Percentiles rank a stretch among this genome's conserved stretches.
Evolutionary conservation across 2,888 invertebrate species (phyloP).

Genomic region (Copidosoma aretas): DNA sequence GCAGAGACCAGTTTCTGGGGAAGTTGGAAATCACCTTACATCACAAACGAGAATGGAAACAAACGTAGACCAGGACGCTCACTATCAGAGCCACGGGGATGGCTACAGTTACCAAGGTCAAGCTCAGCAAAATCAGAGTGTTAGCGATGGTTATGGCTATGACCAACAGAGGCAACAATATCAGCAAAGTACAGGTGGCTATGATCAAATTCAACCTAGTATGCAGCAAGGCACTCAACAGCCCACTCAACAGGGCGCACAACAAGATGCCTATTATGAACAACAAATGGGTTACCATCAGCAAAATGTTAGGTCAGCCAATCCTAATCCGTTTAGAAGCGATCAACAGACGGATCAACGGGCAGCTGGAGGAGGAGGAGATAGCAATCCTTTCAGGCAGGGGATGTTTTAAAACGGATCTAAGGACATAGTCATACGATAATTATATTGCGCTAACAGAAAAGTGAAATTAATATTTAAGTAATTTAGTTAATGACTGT

Average conservation of each 20-base stretch:
- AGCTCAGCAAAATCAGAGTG: slow-evolving; percentile 55
- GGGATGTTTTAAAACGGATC: slow-evolving; percentile 66
- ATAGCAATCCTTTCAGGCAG: slow-evolving; percentile 83
- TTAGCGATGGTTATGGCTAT: slow-evolving; percentile 52
- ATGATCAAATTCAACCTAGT: slow-evolving; percentile 56
- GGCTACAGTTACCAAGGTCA: slow-evolving; percentile 58
- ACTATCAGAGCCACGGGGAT: slow-evolving; percentile 63
- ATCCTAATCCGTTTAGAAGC: slow-evolving; percentile 64
- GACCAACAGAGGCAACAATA: slow-evolving; percentile 55
- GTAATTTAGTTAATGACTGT: slow-evolving; percentile 41
- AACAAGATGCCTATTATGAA: slow-evolving; percentile 41
- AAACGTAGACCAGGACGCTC: slow-evolving; percentile 61
- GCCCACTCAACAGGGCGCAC: slow-evolving; percentile 41
- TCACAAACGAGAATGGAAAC: slow-evolving; percentile 57
- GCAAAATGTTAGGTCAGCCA: slow-evolving; percentile 38
- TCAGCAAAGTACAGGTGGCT: slow-evolving; percentile 61
- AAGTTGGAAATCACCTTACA: slow-evolving; percentile 77
- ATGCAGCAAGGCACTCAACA: slow-evolving; percentile 35
- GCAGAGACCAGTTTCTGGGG: slow-evolving; percentile 78
- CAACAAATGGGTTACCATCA: slow-evolving; percentile 46
- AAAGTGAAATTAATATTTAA: slow-evolving; percentile 26
- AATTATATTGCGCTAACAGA: slow-evolving; percentile 3
- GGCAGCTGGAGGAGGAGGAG: slow-evolving; percentile 64
- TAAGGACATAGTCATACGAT: slow-evolving; percentile 30
- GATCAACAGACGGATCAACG: slow-evolving; percentile 62